Evolutionary conservation across 2,797 vertebrate genomes (phyloP), one percentile per base, ranked within the genome.

Genomic region (Sardinella longiceps): DNA sequence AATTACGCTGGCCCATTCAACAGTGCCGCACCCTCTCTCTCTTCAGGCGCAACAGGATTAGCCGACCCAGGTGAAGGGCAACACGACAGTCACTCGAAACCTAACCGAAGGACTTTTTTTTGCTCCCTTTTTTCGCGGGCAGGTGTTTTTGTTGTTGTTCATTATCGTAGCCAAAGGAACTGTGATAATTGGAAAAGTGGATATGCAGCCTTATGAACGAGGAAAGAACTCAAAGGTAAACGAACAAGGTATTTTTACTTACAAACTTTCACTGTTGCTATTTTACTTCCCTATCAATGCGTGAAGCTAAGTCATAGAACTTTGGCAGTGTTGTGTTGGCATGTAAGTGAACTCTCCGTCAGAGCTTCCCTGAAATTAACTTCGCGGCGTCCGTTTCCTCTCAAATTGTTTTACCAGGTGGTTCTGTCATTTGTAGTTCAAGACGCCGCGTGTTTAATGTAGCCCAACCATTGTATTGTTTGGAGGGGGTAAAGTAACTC

Each of bases 161-260:
- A n/a, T n/a, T n/a, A n/a, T n/a, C n/a, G n/a, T 25, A 0, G n/a
- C n/a, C n/a, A 25, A 60, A 60, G 56, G 56, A 60, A 60, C n/a
- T n/a, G 23, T 25, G n/a, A 23, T 20, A 11, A 25, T 60, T 60
- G 6, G 53, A 23, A 25, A 25, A 60, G n/a, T 25, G 56, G 56
- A 60, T 60, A 25, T 60, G 56, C 56, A 60, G 56, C 23, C 56
- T n/a, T n/a, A 60, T 60, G 56, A 60, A 60, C n/a, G 56, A 60
- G 56, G 56, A 60, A 60, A 60, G 7, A 60, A 60, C n/a, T 60
- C 56, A 60, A 60, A 25, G 56, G 56, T 60, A 60, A 60, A n/a
- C 5, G n/a, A 25, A 25, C n/a, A 60, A 25, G n/a, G 1, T 25
- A 25, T 60, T 1, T 9, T 60, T 11, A n/a, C n/a, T 10, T 6